Evolutionary conservation across 2,113 vertebrate species (phyloP), one percentile per base, ranked within the genome.

Genomic region (Caloenas nicobarica): DNA sequence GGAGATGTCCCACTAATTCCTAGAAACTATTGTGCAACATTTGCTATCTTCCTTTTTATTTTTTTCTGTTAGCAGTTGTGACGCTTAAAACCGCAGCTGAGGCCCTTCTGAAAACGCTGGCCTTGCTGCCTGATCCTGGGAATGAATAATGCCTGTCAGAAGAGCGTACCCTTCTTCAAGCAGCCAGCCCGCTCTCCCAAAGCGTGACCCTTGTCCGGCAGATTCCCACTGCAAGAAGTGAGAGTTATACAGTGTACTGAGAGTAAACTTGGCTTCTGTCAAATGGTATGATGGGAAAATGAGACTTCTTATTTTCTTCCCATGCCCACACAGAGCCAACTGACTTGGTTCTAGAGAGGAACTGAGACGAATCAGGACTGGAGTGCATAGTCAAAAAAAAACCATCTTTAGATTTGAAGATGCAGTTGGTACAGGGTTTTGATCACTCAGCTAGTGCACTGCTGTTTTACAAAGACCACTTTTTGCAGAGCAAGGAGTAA

Each of bases 271-370:
- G 26, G 10, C 50, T 83, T 95, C 69, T 93, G 16, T 81, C 51
- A 66, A 83, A 64, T 84, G 42, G 42, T 28, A 25, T 1, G 4
- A 78, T 48, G 80, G 74, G 85, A 83, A 96, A 94, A 88, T 18
- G 14, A 86, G 69, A 64, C 25, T 14, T 88, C 50, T 72, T 40
- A 34, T 80, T 76, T 83, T 77, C 79, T 95, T 95, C 82, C 60
- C 86, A 92, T 1, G 2, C 56, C 64, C 28, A 71, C 82, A 29
- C 34, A 70, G 46, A 77, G 62, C 24, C 68, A 69, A 33, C 42
- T 86, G 65, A 81, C 44, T 70, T 66, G 29, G 24, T 36, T 56
- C 60, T 50, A 73, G 21, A 68, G 23, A 66, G 46, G 83, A 71
- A 22, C 24, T 68, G 56, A 68, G 56, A 36, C 0, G 1, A 46